phyloP scores from a whole-genome alignment of 2,113 vertebrate genomes.

The Burhinus oedicnemus region DNA sequence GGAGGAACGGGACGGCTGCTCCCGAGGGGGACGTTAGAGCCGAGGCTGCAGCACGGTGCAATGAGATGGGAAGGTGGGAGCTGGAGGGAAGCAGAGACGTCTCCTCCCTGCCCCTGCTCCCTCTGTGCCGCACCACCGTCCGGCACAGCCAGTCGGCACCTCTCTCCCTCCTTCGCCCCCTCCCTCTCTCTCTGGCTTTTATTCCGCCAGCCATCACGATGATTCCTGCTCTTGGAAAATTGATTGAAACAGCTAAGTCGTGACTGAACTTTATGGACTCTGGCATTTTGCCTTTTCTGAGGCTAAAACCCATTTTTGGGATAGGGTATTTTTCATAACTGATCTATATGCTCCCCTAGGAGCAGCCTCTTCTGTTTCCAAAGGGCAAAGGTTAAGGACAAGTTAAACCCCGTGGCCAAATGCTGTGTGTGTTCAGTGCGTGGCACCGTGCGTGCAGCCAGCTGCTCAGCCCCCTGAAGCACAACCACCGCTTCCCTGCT shows the following conservation, averaged over 20 bases:
- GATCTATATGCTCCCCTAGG: neutral
- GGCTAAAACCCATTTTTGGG: neutral
- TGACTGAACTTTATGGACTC: neutral
- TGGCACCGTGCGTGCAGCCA: neutral
- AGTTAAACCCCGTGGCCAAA: neutral
- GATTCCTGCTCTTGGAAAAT: fast-evolving
- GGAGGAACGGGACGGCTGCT: neutral
- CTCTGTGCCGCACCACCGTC: fast-evolving
- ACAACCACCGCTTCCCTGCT: neutral
- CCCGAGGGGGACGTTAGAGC: neutral
- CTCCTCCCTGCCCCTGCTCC: neutral
- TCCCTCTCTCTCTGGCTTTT: neutral
- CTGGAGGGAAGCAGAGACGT: neutral
- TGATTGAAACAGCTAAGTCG: neutral
- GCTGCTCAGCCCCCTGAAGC: neutral
- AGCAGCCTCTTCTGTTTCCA: neutral
- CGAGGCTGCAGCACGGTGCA: neutral
- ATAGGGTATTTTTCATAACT: neutral
- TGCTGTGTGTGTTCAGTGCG: fast-evolving
- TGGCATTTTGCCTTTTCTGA: neutral
- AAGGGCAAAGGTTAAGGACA: neutral
- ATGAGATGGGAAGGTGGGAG: neutral
- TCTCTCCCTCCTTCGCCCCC: neutral
- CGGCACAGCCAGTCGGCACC: too few relatives aligned
- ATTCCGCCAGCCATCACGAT: fast-evolving